Evolutionary conservation across 2,797 vertebrate genomes (phyloP).

Genomic region (Emys orbicularis): DNA sequence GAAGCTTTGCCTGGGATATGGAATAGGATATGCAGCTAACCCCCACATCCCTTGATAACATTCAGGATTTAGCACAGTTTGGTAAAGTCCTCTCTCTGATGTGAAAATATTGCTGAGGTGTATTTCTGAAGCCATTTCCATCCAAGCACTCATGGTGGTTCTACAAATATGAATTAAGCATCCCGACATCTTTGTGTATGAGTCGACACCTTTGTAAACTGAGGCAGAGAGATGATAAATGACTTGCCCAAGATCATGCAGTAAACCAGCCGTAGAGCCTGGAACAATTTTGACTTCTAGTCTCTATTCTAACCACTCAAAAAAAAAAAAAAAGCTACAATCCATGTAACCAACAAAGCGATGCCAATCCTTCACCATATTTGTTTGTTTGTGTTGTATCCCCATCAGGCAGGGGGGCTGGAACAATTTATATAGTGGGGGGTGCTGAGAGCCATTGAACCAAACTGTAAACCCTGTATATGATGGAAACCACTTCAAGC

Average conservation of each 20-base stretch:
- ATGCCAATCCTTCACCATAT: rapidly evolving
- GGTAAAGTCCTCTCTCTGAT: background rate
- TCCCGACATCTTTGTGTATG: background rate
- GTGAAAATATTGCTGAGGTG: rapidly evolving
- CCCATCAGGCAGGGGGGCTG: background rate
- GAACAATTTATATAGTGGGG: too few relatives aligned
- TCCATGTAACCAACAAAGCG: rapidly evolving
- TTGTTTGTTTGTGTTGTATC: background rate
- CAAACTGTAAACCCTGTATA: too few relatives aligned
- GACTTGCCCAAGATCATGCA: rapidly evolving
- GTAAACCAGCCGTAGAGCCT: rapidly evolving
- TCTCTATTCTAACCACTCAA: rapidly evolving
- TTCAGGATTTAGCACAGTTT: rapidly evolving
- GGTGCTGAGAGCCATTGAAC: too few relatives aligned
- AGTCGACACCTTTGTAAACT: background rate
- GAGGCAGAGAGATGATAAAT: rapidly evolving
- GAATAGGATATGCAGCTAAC: background rate
- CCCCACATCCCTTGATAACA: rapidly evolving
- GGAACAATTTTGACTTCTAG: background rate
- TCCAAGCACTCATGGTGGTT: background rate
- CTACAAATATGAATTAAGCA: rapidly evolving
- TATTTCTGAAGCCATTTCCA: background rate
- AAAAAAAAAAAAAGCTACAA: background rate
- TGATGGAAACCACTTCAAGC: too few relatives aligned
- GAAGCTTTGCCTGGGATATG: rapidly evolving